Evolutionary conservation across 64 coral and sea anemone genomes (phyloP), one percentile per base, ranked within the genome.

Genomic region (Anthopleura sola): DNA sequence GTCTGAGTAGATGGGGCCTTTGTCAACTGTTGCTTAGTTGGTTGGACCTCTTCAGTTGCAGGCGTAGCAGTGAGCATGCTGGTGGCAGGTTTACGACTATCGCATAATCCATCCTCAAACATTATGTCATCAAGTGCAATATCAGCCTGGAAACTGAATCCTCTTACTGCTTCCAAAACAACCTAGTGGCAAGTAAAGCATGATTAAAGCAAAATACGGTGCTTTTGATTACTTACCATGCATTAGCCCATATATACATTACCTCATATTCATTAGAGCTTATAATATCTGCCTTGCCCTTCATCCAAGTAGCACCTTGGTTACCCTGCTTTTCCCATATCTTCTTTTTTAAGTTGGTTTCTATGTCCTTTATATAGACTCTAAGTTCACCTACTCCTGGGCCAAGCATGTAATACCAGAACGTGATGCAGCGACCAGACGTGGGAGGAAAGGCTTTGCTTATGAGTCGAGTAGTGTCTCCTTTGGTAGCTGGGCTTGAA

Each of bases 401-500:
- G 20, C 93, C 93, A 57, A 91, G 82, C 93, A 95, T 95, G 82
- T 88, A 75, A 49, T 95, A 95, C 86, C 85, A 91, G 58, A 95
- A 95, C 0, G 85, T 87, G n/a, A 95, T 49, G 60, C 93, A 95
- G 20, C 82, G 88, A 20, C 74, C 85, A 75, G 57, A 38, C 4
- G 82, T 75, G 20, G 88, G 21, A 28, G 83, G 75, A 64, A 95
- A 88, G 31, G 40, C 49, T 75, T 28, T 56, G 40, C 93, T 88
- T 17, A 95, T 56, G 56, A 95, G 75, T 75, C 77, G 85, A 40
- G 93, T 89, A 51, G 90, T 91, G 56, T 88, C 75, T 19, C 89
- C 93, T 51, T 82, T 38, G 12, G 87, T 85, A 37, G 86, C 88
- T n/a, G 93, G 89, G 85, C 75, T 86, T 15, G 93, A 95, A 9